Evolutionary conservation across 2,113 vertebrate species (phyloP).

Genomic region (Carollia perspicillata): DNA sequence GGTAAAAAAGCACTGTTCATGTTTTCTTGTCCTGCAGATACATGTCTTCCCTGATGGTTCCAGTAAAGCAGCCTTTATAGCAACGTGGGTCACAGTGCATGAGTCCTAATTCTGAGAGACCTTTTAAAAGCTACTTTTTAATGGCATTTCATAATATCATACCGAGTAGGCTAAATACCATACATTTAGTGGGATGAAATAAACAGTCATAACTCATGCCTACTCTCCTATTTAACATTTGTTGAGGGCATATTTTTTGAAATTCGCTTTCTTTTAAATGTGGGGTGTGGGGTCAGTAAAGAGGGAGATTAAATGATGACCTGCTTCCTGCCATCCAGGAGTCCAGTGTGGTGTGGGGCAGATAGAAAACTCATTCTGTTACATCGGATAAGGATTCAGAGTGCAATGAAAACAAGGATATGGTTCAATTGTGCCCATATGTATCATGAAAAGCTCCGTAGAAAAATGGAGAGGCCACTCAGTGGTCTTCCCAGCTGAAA

Average conservation of each 20-base stretch:
- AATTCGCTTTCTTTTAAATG: not conserved
- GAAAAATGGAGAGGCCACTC: not conserved
- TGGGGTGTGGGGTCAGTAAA: rapidly evolving
- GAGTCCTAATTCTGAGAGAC: not conserved
- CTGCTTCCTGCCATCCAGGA: not conserved
- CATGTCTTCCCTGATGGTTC: not conserved
- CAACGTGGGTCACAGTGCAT: not conserved
- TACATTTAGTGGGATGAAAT: not conserved
- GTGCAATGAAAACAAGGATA: not conserved
- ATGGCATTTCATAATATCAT: not conserved
- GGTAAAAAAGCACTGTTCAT: not conserved
- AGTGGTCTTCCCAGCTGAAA: not conserved
- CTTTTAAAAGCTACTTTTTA: not conserved
- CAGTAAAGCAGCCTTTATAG: not conserved
- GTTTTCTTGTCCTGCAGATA: constrained; percentile 32
- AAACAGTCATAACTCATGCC: not conserved
- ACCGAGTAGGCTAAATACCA: not conserved
- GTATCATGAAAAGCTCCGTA: not conserved
- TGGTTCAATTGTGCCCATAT: not conserved
- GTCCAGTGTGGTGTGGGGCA: not conserved
- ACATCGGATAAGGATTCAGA: not conserved
- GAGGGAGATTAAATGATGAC: not conserved
- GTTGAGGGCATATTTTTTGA: not conserved
- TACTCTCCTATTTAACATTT: not conserved
- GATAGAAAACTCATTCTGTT: not conserved